A percentile compares a stretch with the other conserved stretches of the same genome.
Conservation (phyloP, 2,113 vertebrate species). For the Lamprotornis superbus region DNA sequence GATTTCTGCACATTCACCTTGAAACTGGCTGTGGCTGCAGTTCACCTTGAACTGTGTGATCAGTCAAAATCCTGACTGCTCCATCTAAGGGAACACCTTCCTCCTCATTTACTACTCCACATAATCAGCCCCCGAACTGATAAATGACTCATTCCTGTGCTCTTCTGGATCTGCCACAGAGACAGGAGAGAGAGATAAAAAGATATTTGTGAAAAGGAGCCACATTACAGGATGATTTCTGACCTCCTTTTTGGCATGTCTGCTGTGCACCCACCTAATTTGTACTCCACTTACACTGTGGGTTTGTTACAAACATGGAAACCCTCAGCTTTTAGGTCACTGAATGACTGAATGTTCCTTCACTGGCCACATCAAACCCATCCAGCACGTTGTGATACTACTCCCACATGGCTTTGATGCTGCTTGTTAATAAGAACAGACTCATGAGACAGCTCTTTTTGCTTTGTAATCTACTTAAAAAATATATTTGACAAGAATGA, state of each 20-base stretch:
- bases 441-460: neutral
- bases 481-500: neutral
- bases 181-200: neutral
- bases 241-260: neutral
- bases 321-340: neutral
- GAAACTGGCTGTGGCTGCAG: neutral
- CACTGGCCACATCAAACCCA: neutral
- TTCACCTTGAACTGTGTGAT: neutral
- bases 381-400: neutral
- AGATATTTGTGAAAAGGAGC: neutral
- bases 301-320: neutral
- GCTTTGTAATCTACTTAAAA: neutral
- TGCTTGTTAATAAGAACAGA: neutral
- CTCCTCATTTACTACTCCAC: neutral
- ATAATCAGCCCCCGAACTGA: neutral
- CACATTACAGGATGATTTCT: neutral
- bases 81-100: neutral
- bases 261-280: neutral
- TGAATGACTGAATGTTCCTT: neutral
- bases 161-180: neutral
- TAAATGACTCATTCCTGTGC: neutral
- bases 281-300: neutral
- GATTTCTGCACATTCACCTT: neutral
- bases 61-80: neutral
- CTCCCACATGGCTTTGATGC: neutral